Evolutionary conservation across 2,113 vertebrate genomes (phyloP).

Genomic region (Marmota monax): DNA sequence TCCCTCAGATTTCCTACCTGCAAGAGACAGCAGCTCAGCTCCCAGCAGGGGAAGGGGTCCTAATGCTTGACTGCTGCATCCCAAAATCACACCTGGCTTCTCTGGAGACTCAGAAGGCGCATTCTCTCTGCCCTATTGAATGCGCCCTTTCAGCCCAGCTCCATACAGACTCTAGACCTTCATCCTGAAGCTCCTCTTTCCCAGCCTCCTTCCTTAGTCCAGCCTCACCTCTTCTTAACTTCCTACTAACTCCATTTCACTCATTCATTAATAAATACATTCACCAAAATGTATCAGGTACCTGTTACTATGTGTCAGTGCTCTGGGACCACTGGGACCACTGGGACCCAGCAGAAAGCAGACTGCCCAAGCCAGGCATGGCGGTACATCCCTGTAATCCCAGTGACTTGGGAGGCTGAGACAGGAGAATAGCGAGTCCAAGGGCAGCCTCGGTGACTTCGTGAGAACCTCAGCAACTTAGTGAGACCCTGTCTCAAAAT

Average conservation of each 20-base stretch:
- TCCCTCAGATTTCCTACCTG: not conserved
- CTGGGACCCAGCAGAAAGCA: not conserved
- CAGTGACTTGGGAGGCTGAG: no score
- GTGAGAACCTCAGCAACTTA: no score
- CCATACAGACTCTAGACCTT: not conserved
- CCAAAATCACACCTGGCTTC: not conserved
- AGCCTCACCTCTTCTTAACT: not conserved
- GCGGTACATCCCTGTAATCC: no score
- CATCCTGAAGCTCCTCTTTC: not conserved
- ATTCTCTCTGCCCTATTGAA: rapidly evolving
- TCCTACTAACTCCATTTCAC: not conserved
- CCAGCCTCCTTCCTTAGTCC: not conserved
- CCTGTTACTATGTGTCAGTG: not conserved
- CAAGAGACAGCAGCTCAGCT: not conserved
- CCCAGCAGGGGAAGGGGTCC: not conserved
- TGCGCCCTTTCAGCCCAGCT: not conserved
- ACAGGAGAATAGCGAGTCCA: no score
- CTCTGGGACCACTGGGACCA: no score
- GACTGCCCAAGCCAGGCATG: not conserved
- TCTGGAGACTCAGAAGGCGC: not conserved
- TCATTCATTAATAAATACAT: not conserved
- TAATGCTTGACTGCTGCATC: not conserved
- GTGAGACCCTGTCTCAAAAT: no score
- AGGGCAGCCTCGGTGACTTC: no score
- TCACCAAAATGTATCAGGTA: not conserved